Conservation (phyloP, 1,140 invertebrate genomes). For the silkworm (Bombyx mori) region ASM3026992v2 NC_085131.1:10713001-10713500, state of each 20-base stretch:
- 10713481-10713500: too few species aligned
- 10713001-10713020: slow-evolving; percentile 40
- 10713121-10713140: too few species aligned
- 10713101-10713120: too few species aligned
- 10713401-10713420: background rate
- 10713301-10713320: slow-evolving; percentile 5
- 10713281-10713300: slow-evolving; percentile 9
- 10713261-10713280: slow-evolving; percentile 7
- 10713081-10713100: slow-evolving; percentile 1
- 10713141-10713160: too few species aligned
- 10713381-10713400: background rate
- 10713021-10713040: slow-evolving; percentile 32
- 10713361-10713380: background rate
- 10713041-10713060: slow-evolving; percentile 3
- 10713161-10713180: too few species aligned
- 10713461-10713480: too few species aligned
- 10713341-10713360: background rate
- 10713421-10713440: too few species aligned
- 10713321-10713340: slow-evolving; percentile 1
- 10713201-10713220: too few species aligned
- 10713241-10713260: slow-evolving; percentile 5
- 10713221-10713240: slow-evolving; percentile 1
- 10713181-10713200: too few species aligned
- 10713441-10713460: too few species aligned
- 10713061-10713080: slow-evolving; percentile 26